These are phyloP conservation scores for Eunapius fragilis DNA, from an alignment of 37 sponge, comb jelly and placozoan species.

Conservation along the genomic window DNA sequence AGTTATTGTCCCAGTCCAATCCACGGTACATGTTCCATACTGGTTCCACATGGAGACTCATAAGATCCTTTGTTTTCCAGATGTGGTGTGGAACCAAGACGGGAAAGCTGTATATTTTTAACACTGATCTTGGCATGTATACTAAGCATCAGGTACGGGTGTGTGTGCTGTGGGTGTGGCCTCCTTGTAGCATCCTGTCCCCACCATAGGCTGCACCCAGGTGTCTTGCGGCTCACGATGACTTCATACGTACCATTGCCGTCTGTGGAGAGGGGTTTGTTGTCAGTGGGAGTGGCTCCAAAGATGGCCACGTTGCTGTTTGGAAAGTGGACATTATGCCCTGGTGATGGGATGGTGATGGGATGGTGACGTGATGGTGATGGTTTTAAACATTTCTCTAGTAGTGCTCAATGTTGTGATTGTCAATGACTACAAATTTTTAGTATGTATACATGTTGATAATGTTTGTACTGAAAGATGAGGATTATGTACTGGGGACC, in stretches of 20 bases:
- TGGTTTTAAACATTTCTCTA: too few relatives aligned
- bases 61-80: constrained; percentile 16
- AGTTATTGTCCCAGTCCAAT: constrained; percentile 67
- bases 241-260: constrained; percentile 72
- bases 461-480: too few relatives aligned
- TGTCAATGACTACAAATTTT: too few relatives aligned
- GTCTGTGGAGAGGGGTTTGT: constrained; percentile 38
- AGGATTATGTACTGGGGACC: too few relatives aligned
- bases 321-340: constrained; percentile 46
- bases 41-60: neutral
- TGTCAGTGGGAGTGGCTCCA: constrained; percentile 82
- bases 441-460: too few relatives aligned
- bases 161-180: constrained; percentile 16
- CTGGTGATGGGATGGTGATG: too few relatives aligned
- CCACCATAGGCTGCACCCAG: constrained; percentile 22
- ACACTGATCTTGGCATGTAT: neutral
- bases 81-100: constrained; percentile 86
- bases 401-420: too few relatives aligned
- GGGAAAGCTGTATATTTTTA: constrained; percentile 72
- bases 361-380: too few relatives aligned
- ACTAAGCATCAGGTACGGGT: neutral
- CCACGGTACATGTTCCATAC: constrained; percentile 34
- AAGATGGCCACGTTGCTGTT: constrained; percentile 78
- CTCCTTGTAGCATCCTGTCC: neutral
- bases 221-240: constrained; percentile 69